Conservation (phyloP, 2,888 invertebrate species). For the Morinoia aosen region DNA sequence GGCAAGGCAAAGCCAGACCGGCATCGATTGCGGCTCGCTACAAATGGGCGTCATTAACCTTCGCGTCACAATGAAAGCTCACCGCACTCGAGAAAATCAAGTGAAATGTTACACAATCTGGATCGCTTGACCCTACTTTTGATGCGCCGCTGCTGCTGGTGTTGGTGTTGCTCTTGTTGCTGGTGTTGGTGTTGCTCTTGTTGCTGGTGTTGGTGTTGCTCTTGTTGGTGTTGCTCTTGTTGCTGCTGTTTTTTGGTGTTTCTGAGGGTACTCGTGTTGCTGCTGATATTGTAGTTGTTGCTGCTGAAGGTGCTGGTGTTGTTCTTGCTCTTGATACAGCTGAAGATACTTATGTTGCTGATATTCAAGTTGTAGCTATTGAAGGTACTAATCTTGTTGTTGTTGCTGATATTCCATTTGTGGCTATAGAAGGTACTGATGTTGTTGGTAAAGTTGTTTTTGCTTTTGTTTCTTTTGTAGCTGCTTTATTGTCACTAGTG, state of each 20-base stretch:
- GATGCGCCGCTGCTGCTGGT: not conserved
- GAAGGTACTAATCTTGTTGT: no score
- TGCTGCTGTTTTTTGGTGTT: not conserved
- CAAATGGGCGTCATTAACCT: slow-evolving; percentile 41
- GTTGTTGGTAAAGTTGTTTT: no score
- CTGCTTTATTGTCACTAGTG: no score
- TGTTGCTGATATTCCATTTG: no score
- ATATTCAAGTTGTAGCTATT: no score
- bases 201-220: not conserved
- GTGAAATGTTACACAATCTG: slow-evolving; percentile 42
- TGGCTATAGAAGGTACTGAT: no score
- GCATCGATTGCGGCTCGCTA: slow-evolving; percentile 26
- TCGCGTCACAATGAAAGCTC: slow-evolving; percentile 42
- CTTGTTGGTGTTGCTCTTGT: not conserved
- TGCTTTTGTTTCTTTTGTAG: no score
- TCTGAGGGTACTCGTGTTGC: not conserved
- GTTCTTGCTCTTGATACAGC: no score
- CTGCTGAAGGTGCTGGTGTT: no score
- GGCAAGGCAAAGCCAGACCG: not conserved
- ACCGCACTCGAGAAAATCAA: slow-evolving; percentile 30
- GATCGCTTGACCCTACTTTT: not conserved
- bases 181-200: not conserved
- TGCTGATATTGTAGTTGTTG: no score
- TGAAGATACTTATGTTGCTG: no score
- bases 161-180: not conserved